Evolutionary conservation across 1,140 invertebrate species (phyloP), one percentile per base, ranked within the genome.

Genomic region (Zelostemma sp.): DNA sequence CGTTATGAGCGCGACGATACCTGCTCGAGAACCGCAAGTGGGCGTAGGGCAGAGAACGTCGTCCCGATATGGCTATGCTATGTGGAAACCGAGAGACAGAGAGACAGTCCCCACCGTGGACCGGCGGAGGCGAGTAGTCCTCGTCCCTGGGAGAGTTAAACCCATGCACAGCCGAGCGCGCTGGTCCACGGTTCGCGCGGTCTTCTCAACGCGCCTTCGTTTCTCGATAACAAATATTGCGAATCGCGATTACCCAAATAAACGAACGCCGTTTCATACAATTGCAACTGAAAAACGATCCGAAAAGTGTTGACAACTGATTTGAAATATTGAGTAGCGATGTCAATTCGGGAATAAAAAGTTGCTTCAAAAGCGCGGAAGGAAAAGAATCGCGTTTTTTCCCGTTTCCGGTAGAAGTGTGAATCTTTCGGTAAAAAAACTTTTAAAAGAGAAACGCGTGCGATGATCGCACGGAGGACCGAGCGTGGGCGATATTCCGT

Each of bases 61-160:
- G 74, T 77, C 73, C 68, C 61, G 75, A 85, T 80, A 85, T 84
- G 83, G 83, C 75, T 81, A 85, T 85, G 82, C 79, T 83, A 85
- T 85, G 83, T 84, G 80, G 80, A 82, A 81, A 81, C 76, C 47
- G 73, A 80, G 76, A 79, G 77, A 82, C 77, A 76, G 78, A 80
- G 68, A 78, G 68, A 67, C 63, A 74, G 71, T 72, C 72, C 71
- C 74, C 72, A 78, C 71, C 73, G 68, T 63, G 65, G 63, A 76
- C 70, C 64, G 69, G 74, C 59, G 66, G 70, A 73, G 73, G 76
- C 64, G 69, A 74, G 67, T 64, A 61, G 25, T 8, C n/a, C 11
- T 35, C 3, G 66, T 65, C 64, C 46, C 63, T 56, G 43, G 59
- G 58, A 58, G 72, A 73, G 73, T 78, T 69, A 50, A 64, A 72